Conservation (phyloP, 92 coral and sea anemone species). For the Montipora capitata region DNA sequence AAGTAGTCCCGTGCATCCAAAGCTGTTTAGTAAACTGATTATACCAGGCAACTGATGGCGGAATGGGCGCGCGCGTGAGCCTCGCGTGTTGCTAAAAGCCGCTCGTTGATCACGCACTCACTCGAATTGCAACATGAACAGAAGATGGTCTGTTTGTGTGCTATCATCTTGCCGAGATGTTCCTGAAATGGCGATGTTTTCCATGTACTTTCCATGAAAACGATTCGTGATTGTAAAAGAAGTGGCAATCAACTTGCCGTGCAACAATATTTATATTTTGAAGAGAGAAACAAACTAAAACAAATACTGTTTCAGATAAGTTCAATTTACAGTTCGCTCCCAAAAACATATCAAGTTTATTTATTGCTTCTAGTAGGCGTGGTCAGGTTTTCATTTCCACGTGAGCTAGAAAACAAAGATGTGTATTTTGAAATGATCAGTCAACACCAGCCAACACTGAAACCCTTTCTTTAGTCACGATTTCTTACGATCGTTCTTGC, state of each 20-base stretch:
- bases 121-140: no score
- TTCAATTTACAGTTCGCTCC: not conserved
- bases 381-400: not conserved
- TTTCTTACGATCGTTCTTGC: not conserved
- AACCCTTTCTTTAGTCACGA: conserved; percentile 8
- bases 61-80: no score
- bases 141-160: no score
- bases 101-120: no score
- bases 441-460: not conserved
- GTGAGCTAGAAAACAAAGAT: not conserved
- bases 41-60: no score
- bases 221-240: not conserved
- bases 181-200: not conserved
- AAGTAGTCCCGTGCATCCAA: no score
- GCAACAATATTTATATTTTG: not conserved
- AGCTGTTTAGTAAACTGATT: no score
- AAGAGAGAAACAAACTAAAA: not conserved
- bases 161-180: not conserved
- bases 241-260: not conserved
- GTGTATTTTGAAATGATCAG: not conserved
- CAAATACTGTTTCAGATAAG: not conserved
- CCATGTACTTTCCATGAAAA: not conserved
- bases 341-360: not conserved
- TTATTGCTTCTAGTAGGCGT: conserved; percentile 7
- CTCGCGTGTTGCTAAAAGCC: no score